These are phyloP conservation scores for Dynastes maya DNA, from an alignment of 2,888 invertebrate genomes.

Conservation along the genomic window DNA sequence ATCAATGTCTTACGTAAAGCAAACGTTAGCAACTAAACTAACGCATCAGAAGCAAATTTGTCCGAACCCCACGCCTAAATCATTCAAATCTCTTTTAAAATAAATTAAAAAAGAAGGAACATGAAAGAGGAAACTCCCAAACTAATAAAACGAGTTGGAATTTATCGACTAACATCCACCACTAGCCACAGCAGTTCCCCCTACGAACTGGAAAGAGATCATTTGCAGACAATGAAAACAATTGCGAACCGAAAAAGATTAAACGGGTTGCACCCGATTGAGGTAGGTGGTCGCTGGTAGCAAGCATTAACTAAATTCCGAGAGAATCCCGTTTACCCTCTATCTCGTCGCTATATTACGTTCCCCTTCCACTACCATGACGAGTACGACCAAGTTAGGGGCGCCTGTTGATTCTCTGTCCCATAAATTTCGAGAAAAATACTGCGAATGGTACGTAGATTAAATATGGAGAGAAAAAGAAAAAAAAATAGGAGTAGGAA, in stretches of 20 bases:
- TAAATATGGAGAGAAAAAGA: background rate
- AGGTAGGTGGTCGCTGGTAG: background rate
- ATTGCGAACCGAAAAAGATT: slow-evolving; percentile 23
- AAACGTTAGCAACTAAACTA: too few species aligned
- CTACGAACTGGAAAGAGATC: slow-evolving; percentile 3
- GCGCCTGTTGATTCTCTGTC: slow-evolving; percentile 31
- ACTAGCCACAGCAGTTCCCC: background rate
- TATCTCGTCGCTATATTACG: background rate
- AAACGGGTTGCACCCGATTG: background rate
- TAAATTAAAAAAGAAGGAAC: too few species aligned
- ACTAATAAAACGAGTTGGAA: too few species aligned
- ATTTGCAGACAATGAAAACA: slow-evolving; percentile 36
- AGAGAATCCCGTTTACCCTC: background rate
- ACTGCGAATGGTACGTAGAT: background rate
- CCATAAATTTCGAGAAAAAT: slow-evolving; percentile 38
- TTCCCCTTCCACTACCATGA: background rate
- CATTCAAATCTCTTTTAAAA: too few species aligned
- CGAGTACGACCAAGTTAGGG: background rate
- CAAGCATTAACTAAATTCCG: background rate
- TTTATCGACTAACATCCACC: too few species aligned
- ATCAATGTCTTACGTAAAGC: too few species aligned
- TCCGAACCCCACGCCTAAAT: too few species aligned
- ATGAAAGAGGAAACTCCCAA: too few species aligned
- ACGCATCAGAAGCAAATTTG: too few species aligned
- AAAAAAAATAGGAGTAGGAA: background rate